phyloP scores from a whole-genome alignment of 2,888 invertebrate genomes.

The Lasioglossum oenotherae region DNA sequence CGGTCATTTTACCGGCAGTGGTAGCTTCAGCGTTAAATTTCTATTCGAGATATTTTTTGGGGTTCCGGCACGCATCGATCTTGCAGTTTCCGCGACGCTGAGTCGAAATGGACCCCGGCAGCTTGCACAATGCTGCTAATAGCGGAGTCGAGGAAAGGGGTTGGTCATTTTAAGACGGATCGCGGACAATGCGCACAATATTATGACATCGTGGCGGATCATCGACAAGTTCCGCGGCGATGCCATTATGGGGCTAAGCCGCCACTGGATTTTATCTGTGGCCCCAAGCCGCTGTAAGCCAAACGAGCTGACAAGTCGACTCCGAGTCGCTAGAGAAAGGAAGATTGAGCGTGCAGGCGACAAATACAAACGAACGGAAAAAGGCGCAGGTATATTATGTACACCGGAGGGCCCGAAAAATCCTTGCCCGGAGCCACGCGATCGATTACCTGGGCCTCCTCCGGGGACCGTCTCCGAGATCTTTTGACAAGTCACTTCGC shows the following conservation, averaged over 20 bases:
- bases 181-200: conserved; percentile 54
- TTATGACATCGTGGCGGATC: conserved; percentile 65
- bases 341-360: conserved; percentile 35
- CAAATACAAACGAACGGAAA: conserved; percentile 40
- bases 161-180: neutral
- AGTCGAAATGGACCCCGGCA: neutral
- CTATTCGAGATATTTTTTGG: too few species aligned
- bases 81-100: too few species aligned
- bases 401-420: conserved; percentile 35
- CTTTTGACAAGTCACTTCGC: conserved; percentile 74
- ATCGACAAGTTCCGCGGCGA: conserved; percentile 63
- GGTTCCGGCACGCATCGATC: too few species aligned
- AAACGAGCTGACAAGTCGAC: conserved; percentile 61
- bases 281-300: conserved; percentile 54
- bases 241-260: conserved; percentile 70
- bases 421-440: conserved; percentile 57
- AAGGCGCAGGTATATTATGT: conserved; percentile 31
- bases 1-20: too few species aligned
- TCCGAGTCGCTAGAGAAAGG: conserved; percentile 38
- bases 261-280: conserved; percentile 70
- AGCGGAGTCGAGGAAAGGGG: neutral
- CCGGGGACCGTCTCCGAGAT: conserved; percentile 34
- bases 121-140: neutral
- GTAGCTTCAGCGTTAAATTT: too few species aligned
- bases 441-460: conserved; percentile 67